Evolutionary conservation across 1,140 invertebrate species (phyloP).

Genomic region (Trachelipus rathkii): DNA sequence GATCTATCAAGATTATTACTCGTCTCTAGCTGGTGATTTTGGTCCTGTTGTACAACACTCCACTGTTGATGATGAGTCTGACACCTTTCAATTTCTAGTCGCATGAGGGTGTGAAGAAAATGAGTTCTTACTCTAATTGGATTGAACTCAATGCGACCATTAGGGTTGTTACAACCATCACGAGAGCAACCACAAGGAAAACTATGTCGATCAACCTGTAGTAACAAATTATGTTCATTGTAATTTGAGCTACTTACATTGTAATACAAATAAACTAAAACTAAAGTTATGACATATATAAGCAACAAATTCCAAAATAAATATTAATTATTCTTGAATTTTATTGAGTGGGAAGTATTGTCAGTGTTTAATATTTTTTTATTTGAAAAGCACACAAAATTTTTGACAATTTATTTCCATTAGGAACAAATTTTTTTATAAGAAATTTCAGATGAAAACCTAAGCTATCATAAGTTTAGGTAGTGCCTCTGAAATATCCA

Average conservation of each 20-base stretch:
- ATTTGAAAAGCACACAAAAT: no score
- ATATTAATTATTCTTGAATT: no score
- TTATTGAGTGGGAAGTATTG: no score
- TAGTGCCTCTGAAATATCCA: neutral
- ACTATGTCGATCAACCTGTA: conserved; percentile 80
- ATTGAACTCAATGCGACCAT: conserved; percentile 93
- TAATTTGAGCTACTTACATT: no score
- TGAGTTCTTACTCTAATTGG: conserved; percentile 92
- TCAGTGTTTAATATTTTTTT: no score
- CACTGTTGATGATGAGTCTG: conserved; percentile 44
- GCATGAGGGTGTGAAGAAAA: conserved; percentile 94
- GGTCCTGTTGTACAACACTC: conserved; percentile 40
- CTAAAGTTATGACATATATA: no score
- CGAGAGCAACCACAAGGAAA: conserved; percentile 95
- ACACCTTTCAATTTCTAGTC: conserved; percentile 78
- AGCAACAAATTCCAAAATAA: no score
- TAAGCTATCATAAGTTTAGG: no score
- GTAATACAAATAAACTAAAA: no score
- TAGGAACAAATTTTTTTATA: no score
- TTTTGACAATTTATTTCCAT: no score
- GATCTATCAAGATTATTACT: neutral
- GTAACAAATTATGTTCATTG: neutral
- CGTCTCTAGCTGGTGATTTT: neutral
- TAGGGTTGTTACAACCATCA: conserved; percentile 87
- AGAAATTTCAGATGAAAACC: no score